phyloP scores from a whole-genome alignment of 2,888 invertebrate genomes.

The Sesia bembeciformis region DNA sequence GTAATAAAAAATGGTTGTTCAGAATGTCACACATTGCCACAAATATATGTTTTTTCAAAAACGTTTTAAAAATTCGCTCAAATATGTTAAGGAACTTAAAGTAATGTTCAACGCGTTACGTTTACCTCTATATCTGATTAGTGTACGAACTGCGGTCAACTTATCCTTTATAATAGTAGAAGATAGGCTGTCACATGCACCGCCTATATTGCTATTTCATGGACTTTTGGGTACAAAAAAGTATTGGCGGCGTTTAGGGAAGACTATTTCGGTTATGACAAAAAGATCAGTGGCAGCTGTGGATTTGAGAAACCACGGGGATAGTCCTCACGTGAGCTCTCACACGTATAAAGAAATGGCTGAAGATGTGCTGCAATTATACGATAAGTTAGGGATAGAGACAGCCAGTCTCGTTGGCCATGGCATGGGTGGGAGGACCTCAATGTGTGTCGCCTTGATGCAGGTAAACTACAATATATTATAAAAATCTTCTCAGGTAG shows the following conservation, averaged over 20 bases:
- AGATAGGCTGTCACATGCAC: conserved; percentile 20
- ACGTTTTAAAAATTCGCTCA: too few relatives aligned
- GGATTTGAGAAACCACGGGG: conserved; percentile 97
- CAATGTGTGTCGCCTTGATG: conserved; percentile 86
- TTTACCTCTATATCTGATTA: conserved; percentile 12
- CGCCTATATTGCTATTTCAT: conserved; percentile 78
- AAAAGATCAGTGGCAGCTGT: conserved; percentile 85
- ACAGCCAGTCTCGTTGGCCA: conserved; percentile 86
- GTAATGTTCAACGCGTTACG: neutral
- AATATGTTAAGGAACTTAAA: too few relatives aligned
- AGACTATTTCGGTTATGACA: conserved; percentile 78
- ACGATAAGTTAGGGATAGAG: conserved; percentile 73
- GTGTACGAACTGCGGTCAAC: conserved; percentile 15
- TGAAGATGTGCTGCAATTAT: conserved; percentile 79
- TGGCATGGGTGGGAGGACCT: conserved; percentile 92
- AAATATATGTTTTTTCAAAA: too few relatives aligned
- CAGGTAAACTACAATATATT: conserved; percentile 61
- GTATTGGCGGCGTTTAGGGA: conserved; percentile 90
- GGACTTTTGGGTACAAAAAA: conserved; percentile 90
- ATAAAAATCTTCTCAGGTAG: too few relatives aligned
- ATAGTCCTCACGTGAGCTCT: conserved; percentile 83
- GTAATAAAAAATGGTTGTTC: too few relatives aligned
- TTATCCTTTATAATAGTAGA: conserved; percentile 50
- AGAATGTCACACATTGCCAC: too few relatives aligned
- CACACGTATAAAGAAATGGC: conserved; percentile 85